Evolutionary conservation across 2,113 vertebrate genomes (phyloP), one percentile per base, ranked within the genome.

Genomic region (Dipodomys spectabilis): DNA sequence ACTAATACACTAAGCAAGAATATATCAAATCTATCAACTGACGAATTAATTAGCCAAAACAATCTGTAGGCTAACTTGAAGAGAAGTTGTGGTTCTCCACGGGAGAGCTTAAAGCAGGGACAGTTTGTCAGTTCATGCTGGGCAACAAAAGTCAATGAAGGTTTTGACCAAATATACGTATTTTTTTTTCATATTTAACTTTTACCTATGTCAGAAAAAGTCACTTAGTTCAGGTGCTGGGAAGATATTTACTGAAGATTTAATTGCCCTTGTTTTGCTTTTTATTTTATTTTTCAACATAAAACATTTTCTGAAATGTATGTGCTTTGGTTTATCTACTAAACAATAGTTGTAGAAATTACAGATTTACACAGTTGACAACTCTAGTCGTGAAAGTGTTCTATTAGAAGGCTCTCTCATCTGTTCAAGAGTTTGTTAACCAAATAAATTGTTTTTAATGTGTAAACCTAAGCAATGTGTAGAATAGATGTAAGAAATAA

Each of bases 21-120:
- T 74, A 57, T 84, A 32, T 71, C 13, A 73, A 94, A 83, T 92
- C 67, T 88, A 64, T 68, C 60, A 85, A 65, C n/a, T 32, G 60
- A 90, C 44, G 77, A 82, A 19, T 93, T 94, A 96, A 90, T 96
- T 94, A 97, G 72, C 88, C 87, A 30, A 88, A 93, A 86, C 68
- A 60, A 86, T 83, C 64, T 57, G 16, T 45, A 83, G 44, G 27
- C 5, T 79, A 7, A 27, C 44, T 82, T 92, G 49, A 82, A 82
- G 90, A 90, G 23, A 94, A 90, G 79, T 69, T 82, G 88, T 74
- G 30, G 32, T 79, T 91, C 92, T 93, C 73, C 73, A 44, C 39
- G 86, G 32, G 13, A 12, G 39, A 85, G 27, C 77, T 27, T 74
- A 49, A 88, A 91, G 64, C 74, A 93, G 73, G 11, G 62, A 39